phyloP scores from a whole-genome alignment of 2,113 vertebrate genomes.

The Chaetura pelagica region DNA sequence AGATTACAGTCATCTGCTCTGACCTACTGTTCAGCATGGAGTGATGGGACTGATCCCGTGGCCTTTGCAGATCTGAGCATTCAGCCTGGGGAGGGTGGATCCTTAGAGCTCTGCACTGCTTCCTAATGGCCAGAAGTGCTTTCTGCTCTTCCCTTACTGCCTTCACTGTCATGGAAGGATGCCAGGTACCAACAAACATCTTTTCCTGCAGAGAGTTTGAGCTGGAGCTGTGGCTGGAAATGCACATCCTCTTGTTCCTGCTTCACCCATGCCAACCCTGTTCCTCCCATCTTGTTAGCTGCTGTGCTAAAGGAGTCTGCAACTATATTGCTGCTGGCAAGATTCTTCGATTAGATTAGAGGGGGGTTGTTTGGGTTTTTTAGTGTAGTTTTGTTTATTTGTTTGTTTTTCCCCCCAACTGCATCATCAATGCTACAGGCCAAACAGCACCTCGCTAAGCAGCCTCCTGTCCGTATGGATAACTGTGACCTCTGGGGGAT shows the following conservation, averaged over 20 bases:
- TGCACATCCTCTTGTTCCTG: neutral
- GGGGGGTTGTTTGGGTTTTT: too few relatives aligned
- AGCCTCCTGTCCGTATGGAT: neutral
- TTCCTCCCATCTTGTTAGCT: neutral
- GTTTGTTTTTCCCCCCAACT: accelerated
- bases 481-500: neutral
- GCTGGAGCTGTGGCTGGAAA: neutral
- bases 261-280: neutral
- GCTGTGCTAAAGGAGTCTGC: neutral
- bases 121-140: neutral
- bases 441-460: neutral
- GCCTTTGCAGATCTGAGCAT: neutral
- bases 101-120: neutral
- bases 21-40: neutral
- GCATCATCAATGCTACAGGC: neutral
- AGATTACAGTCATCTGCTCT: neutral
- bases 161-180: neutral
- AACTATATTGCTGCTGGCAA: neutral
- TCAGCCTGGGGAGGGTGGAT: neutral
- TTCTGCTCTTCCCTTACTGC: neutral
- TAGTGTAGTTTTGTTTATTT: neutral
- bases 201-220: neutral
- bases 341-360: neutral
- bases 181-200: neutral
- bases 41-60: neutral